phyloP scores from a whole-genome alignment of 2,888 invertebrate genomes.

The Copidosoma aretas region DNA sequence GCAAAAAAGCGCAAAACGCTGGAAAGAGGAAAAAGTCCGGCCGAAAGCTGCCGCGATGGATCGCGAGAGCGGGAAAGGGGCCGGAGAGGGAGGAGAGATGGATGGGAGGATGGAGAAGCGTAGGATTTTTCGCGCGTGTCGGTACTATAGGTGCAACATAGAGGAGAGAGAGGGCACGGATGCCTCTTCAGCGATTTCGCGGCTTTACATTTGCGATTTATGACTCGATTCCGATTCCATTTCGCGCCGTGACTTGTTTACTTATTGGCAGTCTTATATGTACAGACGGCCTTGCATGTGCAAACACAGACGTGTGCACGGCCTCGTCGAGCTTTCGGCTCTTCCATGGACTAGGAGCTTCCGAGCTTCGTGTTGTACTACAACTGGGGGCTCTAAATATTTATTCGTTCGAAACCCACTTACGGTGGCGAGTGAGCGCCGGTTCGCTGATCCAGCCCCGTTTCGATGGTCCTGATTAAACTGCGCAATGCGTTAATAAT shows the following conservation, averaged over 20 bases:
- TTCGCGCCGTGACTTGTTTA: slow-evolving; percentile 49
- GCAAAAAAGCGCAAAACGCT: background rate
- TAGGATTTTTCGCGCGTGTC: background rate
- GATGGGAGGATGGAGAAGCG: background rate
- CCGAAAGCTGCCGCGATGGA: background rate
- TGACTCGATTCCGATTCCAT: slow-evolving; percentile 53
- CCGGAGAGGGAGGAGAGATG: background rate
- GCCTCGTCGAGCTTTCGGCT: too few relatives aligned
- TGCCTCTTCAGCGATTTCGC: slow-evolving; percentile 18
- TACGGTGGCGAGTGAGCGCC: background rate
- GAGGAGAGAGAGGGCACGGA: too few relatives aligned
- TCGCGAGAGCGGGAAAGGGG: background rate
- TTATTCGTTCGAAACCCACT: background rate
- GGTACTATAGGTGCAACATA: background rate
- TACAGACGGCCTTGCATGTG: background rate
- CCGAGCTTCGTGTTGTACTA: background rate
- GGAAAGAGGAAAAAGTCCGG: background rate
- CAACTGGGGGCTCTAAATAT: background rate
- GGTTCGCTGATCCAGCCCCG: background rate
- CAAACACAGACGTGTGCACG: slow-evolving; percentile 21
- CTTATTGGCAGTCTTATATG: slow-evolving; percentile 45
- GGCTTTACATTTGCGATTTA: slow-evolving; percentile 47
- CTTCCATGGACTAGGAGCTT: background rate
- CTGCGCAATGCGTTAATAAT: too few relatives aligned
- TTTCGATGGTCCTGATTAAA: too few relatives aligned